A percentile compares a stretch with the other conserved stretches of the same genome.
Conservation (phyloP, 2,113 vertebrate species). For the Tachycineta bicolor region DNA sequence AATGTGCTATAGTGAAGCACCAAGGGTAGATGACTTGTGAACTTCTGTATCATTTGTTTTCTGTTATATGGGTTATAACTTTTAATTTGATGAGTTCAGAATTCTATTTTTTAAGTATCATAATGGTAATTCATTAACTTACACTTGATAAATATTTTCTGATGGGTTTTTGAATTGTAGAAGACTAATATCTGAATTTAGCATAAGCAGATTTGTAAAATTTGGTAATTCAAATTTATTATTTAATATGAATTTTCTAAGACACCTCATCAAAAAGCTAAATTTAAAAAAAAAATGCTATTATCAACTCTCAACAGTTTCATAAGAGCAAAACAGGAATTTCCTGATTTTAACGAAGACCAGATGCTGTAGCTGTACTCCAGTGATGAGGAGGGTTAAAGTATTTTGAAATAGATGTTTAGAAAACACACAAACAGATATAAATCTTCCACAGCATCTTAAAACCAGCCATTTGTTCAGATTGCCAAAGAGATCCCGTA, state of each 20-base stretch:
- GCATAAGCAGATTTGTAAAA: neutral
- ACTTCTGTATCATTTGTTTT: rapidly evolving
- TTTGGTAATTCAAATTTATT: neutral
- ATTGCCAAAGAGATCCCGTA: neutral
- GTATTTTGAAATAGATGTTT: neutral
- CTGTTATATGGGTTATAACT: neutral
- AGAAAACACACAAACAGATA: neutral
- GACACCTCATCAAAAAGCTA: neutral
- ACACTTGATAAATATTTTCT: neutral
- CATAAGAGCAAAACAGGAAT: neutral
- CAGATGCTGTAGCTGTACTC: slow-evolving; percentile 12
- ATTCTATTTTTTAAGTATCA: neutral
- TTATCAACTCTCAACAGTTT: neutral
- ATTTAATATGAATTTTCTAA: neutral
- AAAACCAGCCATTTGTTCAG: neutral
- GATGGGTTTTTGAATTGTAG: neutral
- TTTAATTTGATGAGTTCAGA: neutral
- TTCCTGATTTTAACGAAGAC: slow-evolving; percentile 12
- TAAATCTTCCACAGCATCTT: neutral
- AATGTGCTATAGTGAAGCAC: neutral
- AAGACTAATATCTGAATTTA: neutral
- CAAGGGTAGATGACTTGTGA: neutral
- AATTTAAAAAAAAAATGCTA: neutral
- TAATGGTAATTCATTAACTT: neutral
- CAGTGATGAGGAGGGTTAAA: neutral